phyloP scores from a whole-genome alignment of 2,797 vertebrate genomes.

The Denticeps clupeoides region DNA sequence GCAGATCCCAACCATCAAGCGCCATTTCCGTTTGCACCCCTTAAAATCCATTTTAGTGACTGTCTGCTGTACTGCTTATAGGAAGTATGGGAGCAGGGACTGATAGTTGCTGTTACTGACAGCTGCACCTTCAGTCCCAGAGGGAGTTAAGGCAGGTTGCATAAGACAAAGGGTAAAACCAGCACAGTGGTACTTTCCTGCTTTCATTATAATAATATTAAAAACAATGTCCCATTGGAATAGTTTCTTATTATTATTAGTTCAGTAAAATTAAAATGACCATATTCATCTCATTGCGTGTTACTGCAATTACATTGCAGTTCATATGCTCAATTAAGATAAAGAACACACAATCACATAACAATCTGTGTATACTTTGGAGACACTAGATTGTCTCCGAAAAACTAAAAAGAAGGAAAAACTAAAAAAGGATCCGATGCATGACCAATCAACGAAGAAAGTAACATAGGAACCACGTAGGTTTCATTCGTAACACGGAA shows the following conservation, averaged over 20 bases:
- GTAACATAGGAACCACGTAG: not conserved
- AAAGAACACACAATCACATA: too few relatives aligned
- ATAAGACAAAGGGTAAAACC: conserved; percentile 19
- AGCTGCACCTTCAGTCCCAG: conserved; percentile 44
- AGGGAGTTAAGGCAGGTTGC: conserved; percentile 34
- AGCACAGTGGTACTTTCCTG: not conserved
- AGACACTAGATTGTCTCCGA: too few relatives aligned
- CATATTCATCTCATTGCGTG: too few relatives aligned
- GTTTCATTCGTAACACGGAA: not conserved
- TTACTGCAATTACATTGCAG: too few relatives aligned
- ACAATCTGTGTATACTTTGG: too few relatives aligned
- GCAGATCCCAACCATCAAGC: conserved; percentile 46
- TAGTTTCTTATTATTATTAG: too few relatives aligned
- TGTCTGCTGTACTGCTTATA: conserved; percentile 16
- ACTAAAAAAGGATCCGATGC: too few relatives aligned
- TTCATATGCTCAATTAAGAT: too few relatives aligned
- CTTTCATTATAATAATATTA: not conserved
- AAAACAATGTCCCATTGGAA: not conserved
- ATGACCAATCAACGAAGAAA: not conserved
- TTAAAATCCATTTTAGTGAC: conserved; percentile 39
- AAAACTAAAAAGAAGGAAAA: too few relatives aligned
- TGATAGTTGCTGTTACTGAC: conserved; percentile 23
- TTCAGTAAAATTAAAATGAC: too few relatives aligned
- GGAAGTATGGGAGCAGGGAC: conserved; percentile 13
- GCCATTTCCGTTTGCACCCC: conserved; percentile 12